These are phyloP conservation scores for Chironomus tentans DNA, from an alignment of 2,888 invertebrate species.

Conservation along the genomic window DNA sequence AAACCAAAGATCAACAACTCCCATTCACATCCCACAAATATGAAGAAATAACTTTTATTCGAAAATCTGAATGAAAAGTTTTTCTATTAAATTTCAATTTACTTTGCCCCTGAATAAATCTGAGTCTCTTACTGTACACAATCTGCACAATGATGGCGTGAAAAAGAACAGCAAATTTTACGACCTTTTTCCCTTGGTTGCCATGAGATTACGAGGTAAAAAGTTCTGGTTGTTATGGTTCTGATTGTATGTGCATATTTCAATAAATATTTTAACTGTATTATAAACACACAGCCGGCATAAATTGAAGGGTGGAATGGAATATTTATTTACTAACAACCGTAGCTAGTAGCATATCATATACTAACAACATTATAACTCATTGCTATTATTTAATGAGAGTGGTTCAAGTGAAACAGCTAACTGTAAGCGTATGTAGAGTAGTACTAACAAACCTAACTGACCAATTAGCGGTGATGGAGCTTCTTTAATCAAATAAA, in stretches of 20 bases:
- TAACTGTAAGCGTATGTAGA: neutral
- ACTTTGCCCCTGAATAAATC: neutral
- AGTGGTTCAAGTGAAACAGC: neutral
- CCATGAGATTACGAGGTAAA: neutral
- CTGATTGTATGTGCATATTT: neutral
- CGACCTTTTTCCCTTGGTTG: neutral
- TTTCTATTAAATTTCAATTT: constrained; percentile 20
- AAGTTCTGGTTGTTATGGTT: neutral
- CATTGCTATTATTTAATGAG: too few species aligned
- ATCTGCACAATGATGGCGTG: neutral
- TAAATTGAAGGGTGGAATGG: neutral
- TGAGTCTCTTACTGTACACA: neutral
- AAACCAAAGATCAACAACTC: too few species aligned
- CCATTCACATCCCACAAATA: too few species aligned
- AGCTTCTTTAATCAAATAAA: neutral
- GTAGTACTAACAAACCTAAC: neutral
- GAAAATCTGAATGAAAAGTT: neutral
- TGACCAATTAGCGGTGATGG: neutral
- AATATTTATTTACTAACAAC: neutral
- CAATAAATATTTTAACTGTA: neutral
- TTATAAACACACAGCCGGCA: neutral
- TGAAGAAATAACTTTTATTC: too few species aligned
- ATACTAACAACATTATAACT: neutral
- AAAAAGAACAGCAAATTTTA: neutral
- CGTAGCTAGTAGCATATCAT: neutral